Evolutionary conservation across 2,113 vertebrate species (phyloP), one percentile per base, ranked within the genome.

Genomic region (Anguilla rostrata): DNA sequence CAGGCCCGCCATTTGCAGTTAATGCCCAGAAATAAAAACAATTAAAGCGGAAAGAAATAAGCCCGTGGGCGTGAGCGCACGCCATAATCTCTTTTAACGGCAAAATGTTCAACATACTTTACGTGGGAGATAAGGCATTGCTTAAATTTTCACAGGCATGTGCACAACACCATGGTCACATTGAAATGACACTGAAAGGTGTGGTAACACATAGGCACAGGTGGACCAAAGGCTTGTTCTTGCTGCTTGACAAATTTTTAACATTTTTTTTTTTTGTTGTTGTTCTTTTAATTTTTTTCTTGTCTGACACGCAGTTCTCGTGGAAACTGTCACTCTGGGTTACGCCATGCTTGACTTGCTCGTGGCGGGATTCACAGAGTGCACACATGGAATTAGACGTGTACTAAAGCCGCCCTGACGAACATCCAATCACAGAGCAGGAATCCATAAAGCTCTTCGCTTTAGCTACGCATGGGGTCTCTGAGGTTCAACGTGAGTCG

Each of bases 121-220:
- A 41, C 29, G 43, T 14, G 39, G 39, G 49, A 85, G 84, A 85
- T 81, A 57, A 85, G 84, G 79, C 79, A 40, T 29, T 11, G 39
- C 71, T 34, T 75, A 16, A 81, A 60, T 49, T 39, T 34, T 80
- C 22, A n/a, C n/a, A 89, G 39, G 57, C 56, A 34, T 39, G 57
- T 79, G 84, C 86, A 56, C 90, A 89, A 90, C 12, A 63, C 60
- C 78, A 90, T 86, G 75, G 78, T 87, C 80, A 83, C 81, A 84
- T 60, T 41, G 80, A 79, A 85, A 46, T 81, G 87, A 41, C 7
- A 40, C 2, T 3, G 78, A 53, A 39, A 29, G 81, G 80, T 60
- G 41, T 56, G 53, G 49, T 46, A 46, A 56, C 46, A 81, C n/a
- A 29, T 26, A n/a, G n/a, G n/a, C 26, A 12, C 9, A 66, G 60